phyloP scores from a whole-genome alignment of 2,888 invertebrate species.

The Notocelia uddmanniana region DNA sequence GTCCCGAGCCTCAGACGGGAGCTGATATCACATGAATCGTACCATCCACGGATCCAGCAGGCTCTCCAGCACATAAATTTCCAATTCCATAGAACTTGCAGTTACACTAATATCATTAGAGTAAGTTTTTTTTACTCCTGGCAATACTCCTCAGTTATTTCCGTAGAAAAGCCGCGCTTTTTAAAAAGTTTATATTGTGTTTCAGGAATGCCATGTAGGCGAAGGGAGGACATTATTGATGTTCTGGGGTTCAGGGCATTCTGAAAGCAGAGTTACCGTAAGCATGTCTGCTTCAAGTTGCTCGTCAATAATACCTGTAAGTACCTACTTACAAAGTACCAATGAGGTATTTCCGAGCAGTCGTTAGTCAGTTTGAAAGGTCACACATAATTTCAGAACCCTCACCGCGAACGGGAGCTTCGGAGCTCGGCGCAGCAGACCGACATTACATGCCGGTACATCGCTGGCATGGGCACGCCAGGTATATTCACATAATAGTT shows the following conservation, averaged over 20 bases:
- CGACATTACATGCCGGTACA: slow-evolving; percentile 72
- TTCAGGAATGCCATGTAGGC: slow-evolving; percentile 73
- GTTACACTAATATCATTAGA: slow-evolving; percentile 65
- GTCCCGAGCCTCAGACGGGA: slow-evolving; percentile 69
- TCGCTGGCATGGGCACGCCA: slow-evolving; percentile 66
- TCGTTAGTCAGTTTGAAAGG: neutral
- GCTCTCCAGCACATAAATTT: slow-evolving; percentile 70
- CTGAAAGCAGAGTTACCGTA: slow-evolving; percentile 72
- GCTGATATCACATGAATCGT: slow-evolving; percentile 63
- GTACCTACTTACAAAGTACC: neutral
- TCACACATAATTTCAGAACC: slow-evolving; percentile 3
- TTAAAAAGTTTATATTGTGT: slow-evolving; percentile 22
- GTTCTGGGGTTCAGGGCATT: slow-evolving; percentile 72
- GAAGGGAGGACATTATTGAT: slow-evolving; percentile 74
- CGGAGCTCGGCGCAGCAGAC: slow-evolving; percentile 76
- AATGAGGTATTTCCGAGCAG: neutral
- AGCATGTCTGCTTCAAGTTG: slow-evolving; percentile 76
- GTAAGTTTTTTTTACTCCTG: slow-evolving; percentile 51
- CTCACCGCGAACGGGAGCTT: slow-evolving; percentile 63
- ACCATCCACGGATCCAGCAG: slow-evolving; percentile 67
- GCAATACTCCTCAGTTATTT: slow-evolving; percentile 23
- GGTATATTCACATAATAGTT: too few relatives aligned
- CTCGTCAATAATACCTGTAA: slow-evolving; percentile 66
- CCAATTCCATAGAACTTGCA: slow-evolving; percentile 73
- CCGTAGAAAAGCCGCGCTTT: neutral